These are phyloP conservation scores for Amia ocellicauda DNA, from an alignment of 2,113 vertebrate species.

Conservation along the genomic window DNA sequence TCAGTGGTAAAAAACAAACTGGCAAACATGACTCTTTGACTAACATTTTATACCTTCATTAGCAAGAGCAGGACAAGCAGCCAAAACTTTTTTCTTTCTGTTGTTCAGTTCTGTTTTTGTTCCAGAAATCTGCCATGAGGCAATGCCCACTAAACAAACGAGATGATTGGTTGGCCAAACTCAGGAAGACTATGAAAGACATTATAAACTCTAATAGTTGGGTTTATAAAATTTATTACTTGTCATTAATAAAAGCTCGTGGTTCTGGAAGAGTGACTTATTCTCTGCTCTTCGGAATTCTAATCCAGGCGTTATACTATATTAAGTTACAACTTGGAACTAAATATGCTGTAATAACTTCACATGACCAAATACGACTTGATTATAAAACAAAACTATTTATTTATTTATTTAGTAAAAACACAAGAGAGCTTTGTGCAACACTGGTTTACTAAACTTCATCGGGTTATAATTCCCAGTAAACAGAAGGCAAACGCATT, in stretches of 20 bases:
- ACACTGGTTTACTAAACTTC: slow-evolving; percentile 12
- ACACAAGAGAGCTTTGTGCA: slow-evolving; percentile 22
- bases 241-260: slow-evolving; percentile 59
- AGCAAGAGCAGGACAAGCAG: slow-evolving; percentile 45
- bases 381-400: slow-evolving; percentile 23
- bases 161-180: slow-evolving; percentile 58
- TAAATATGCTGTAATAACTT: slow-evolving; percentile 44
- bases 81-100: slow-evolving; percentile 55
- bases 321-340: slow-evolving; percentile 42
- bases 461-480: slow-evolving; percentile 31
- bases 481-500: slow-evolving; percentile 24
- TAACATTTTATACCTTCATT: slow-evolving; percentile 65
- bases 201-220: slow-evolving; percentile 67
- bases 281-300: slow-evolving; percentile 51
- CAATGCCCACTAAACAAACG: slow-evolving; percentile 51
- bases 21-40: slow-evolving; percentile 45
- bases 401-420: background rate
- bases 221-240: slow-evolving; percentile 69
- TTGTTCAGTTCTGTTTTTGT: slow-evolving; percentile 39
- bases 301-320: slow-evolving; percentile 37
- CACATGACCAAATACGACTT: slow-evolving; percentile 32
- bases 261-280: slow-evolving; percentile 54
- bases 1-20: slow-evolving; percentile 52
- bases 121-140: slow-evolving; percentile 66
- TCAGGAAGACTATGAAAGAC: slow-evolving; percentile 62